phyloP scores from a whole-genome alignment of 2,888 invertebrate species.

The Cantharis rustica region DNA sequence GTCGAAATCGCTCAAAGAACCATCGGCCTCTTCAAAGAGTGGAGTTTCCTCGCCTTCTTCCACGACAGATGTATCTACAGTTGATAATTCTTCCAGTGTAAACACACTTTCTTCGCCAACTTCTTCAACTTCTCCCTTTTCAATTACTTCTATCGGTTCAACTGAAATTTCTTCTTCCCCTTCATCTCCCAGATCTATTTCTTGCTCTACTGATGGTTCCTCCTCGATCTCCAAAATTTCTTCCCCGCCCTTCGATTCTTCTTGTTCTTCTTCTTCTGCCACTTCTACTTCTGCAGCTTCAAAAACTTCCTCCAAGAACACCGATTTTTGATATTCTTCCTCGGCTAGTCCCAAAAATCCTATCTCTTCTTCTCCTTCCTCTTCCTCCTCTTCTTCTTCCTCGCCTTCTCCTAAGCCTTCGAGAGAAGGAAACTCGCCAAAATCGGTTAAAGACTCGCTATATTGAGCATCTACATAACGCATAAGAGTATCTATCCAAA shows the following conservation, averaged over 20 bases:
- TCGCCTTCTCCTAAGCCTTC: slow-evolving; percentile 20
- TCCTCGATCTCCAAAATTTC: not conserved
- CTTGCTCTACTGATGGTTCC: not conserved
- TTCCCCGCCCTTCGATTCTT: not conserved
- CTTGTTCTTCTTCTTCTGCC: not conserved
- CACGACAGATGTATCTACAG: not conserved
- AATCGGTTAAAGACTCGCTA: slow-evolving; percentile 43
- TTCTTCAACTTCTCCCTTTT: not conserved
- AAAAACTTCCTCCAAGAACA: not conserved
- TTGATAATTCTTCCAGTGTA: not conserved
- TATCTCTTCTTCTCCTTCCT: slow-evolving; percentile 16
- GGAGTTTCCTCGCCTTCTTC: not conserved
- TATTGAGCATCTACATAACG: slow-evolving; percentile 46
- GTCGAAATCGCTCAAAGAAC: not conserved
- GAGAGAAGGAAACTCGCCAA: slow-evolving; percentile 26
- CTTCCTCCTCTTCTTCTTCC: slow-evolving; percentile 15
- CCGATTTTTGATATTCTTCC: not conserved
- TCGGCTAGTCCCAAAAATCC: not conserved
- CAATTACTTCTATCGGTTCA: not conserved
- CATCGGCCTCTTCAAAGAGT: not conserved
- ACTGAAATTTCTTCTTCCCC: not conserved
- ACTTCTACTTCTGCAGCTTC: slow-evolving; percentile 6
- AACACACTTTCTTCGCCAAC: not conserved
- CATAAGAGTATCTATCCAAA: slow-evolving; percentile 48
- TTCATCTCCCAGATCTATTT: not conserved